Conservation (phyloP, 1,140 invertebrate genomes). For the Leptoteleia sp. region DNA sequence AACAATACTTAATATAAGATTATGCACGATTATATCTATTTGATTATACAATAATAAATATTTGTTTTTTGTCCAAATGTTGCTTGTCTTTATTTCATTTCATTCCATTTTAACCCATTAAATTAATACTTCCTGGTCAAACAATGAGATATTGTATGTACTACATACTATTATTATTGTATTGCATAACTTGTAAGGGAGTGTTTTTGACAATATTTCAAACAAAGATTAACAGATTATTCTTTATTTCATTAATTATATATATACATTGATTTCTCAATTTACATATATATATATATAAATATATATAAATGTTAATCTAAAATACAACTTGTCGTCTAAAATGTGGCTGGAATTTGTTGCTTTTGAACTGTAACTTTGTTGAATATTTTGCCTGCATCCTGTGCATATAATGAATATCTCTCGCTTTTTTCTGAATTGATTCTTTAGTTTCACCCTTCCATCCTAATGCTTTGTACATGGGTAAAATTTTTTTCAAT, state of each 20-base stretch:
- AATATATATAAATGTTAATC: not conserved
- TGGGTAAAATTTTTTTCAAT: slow-evolving; percentile 86
- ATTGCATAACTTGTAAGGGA: too few relatives aligned
- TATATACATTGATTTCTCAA: too few relatives aligned
- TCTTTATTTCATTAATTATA: too few relatives aligned
- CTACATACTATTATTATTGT: too few relatives aligned
- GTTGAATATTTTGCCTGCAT: slow-evolving; percentile 89
- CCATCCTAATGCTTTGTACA: slow-evolving; percentile 94
- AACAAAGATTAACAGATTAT: too few relatives aligned
- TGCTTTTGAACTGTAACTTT: slow-evolving; percentile 89
- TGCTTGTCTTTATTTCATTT: too few relatives aligned
- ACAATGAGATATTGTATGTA: too few relatives aligned
- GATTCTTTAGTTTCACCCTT: slow-evolving; percentile 86
- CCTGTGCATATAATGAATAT: slow-evolving; percentile 91
- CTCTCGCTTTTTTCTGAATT: slow-evolving; percentile 88
- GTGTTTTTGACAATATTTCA: too few relatives aligned
- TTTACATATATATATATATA: too few relatives aligned
- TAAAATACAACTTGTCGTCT: slow-evolving; percentile 90
- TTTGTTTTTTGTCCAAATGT: too few relatives aligned
- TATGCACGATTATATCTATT: slow-evolving; percentile 80
- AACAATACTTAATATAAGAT: slow-evolving; percentile 79
- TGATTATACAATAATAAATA: slow-evolving; percentile 77
- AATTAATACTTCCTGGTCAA: too few relatives aligned
- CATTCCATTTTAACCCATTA: too few relatives aligned
- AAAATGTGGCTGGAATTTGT: slow-evolving; percentile 93